Evolutionary conservation across 2,888 invertebrate species (phyloP), one percentile per base, ranked within the genome.

Genomic region (Aspidiotus destructor): DNA sequence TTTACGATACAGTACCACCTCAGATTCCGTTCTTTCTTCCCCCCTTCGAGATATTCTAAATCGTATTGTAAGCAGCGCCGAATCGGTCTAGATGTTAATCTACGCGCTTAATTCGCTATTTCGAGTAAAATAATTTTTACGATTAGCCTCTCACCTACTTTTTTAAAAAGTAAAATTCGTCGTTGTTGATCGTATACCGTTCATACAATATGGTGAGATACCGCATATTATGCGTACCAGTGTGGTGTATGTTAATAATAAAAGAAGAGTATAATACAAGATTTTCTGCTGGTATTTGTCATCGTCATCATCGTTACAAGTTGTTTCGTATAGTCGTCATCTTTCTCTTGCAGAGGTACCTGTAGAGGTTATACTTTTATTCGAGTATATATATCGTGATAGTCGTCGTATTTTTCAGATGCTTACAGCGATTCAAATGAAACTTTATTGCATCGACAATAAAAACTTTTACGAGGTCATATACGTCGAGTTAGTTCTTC

Each of bases 121-220:
- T 48, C 58, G 58, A 65, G 54, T 58, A 65, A 65, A 65, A 65
- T 65, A 60, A 65, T 65, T 65, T 65, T 65, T 65, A 65, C 58
- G 65, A 65, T 13, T 16, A 40, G 13, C 13, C 60, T 58, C 57
- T 65, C 65, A 65, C 65, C 65, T 65, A 65, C 58, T 65, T 65
- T 65, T 65, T 53, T 64, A 54, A 28, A 28, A 28, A 5, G 28
- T 28, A 28, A 28, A 28, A 28, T 28, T 28, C 28, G 28, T 28
- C 28, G 28, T 28, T 28, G 28, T 28, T 28, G 28, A 28, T 28
- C 28, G 28, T 28, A 1, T 28, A 28, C 28, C 28, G 28, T 28
- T n/a, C n/a, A 28, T 28, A 28, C 28, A 28, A 28, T 28, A 28
- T 28, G 28, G 28, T 28, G 28, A 28, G 28, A 28, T 28, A 28